Evolutionary conservation across 2,797 vertebrate species (phyloP).

Genomic region (Propithecus perrieri): DNA sequence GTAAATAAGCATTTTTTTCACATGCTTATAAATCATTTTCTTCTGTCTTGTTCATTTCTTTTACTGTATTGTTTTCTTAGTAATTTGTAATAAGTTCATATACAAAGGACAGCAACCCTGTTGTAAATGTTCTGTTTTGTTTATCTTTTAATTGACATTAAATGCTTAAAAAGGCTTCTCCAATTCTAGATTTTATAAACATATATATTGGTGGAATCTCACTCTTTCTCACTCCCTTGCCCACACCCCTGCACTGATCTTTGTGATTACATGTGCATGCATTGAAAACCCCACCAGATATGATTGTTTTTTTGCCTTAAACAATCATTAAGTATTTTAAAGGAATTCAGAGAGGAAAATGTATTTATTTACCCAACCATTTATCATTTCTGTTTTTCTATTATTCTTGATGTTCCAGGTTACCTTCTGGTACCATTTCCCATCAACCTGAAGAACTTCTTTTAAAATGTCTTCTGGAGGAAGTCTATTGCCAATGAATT

Average conservation of each 20-base stretch:
- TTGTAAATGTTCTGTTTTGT: neutral
- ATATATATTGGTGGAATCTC: neutral
- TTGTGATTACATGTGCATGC: neutral
- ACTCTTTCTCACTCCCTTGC: neutral
- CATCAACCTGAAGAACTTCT: neutral
- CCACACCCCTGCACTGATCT: neutral
- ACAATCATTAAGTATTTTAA: neutral
- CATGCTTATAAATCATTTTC: neutral
- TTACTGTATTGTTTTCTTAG: neutral
- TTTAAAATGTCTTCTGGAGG: neutral
- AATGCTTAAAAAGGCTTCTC: neutral
- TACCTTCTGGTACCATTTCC: neutral
- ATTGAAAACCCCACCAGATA: neutral
- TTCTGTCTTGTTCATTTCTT: conserved; percentile 41
- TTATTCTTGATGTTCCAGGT: neutral
- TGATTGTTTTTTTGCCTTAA: neutral
- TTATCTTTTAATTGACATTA: neutral
- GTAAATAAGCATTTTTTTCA: neutral
- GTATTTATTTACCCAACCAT: neutral
- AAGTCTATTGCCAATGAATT: neutral
- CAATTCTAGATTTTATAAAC: neutral
- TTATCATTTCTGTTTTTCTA: neutral
- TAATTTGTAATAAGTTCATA: neutral
- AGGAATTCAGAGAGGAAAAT: neutral
- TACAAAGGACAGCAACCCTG: neutral